Percentiles rank a stretch among this genome's conserved stretches.
Conservation (phyloP, 2,113 vertebrate genomes). For the Dromiciops gliroides region DNA sequence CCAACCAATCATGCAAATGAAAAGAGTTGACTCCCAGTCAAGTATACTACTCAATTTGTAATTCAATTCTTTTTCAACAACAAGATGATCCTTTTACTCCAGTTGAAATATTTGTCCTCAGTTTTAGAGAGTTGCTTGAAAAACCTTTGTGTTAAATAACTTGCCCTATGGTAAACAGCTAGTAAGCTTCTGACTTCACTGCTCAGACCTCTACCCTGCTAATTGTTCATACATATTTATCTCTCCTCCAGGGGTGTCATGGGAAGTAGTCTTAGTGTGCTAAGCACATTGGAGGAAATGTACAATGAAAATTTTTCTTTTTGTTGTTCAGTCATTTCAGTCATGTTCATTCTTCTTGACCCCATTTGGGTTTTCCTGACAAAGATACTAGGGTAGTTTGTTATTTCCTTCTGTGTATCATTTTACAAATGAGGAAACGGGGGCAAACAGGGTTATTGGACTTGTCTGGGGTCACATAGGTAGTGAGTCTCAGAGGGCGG, state of each 20-base stretch:
- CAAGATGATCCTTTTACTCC: neutral
- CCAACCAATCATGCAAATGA: neutral
- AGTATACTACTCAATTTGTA: neutral
- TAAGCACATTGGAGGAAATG: neutral
- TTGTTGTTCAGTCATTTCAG: neutral
- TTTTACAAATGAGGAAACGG: too few species aligned
- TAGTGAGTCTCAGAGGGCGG: too few species aligned
- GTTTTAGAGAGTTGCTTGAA: neutral
- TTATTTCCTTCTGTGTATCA: too few species aligned
- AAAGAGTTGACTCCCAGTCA: neutral
- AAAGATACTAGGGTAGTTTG: too few species aligned
- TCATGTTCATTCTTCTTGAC: too few species aligned
- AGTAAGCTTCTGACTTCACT: too few species aligned
- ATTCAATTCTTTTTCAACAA: neutral
- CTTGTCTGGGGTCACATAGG: too few species aligned
- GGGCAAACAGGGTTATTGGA: too few species aligned
- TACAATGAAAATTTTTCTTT: neutral
- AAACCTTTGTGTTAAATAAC: too few species aligned
- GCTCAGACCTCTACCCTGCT: neutral
- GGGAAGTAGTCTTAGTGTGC: neutral
- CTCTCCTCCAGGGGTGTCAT: too few species aligned
- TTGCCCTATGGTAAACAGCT: too few species aligned
- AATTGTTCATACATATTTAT: neutral
- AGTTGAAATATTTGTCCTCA: neutral
- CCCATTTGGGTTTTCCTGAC: too few species aligned